Evolutionary conservation across 64 coral and sea anemone species (phyloP).

Genomic region (Anthopleura sola): DNA sequence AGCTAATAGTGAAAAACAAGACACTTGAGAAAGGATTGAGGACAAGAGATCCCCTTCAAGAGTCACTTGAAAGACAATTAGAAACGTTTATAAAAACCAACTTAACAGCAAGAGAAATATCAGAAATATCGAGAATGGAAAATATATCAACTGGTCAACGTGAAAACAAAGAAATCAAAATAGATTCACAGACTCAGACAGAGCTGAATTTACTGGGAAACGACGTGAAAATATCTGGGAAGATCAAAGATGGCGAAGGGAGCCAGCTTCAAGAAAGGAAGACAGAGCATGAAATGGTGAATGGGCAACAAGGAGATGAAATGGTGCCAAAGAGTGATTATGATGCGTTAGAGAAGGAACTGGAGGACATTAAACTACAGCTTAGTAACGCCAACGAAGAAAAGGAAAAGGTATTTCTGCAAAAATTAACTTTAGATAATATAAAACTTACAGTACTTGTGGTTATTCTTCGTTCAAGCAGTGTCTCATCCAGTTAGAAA

Average conservation of each 20-base stretch:
- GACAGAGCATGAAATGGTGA: background rate
- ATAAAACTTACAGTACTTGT: background rate
- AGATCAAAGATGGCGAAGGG: background rate
- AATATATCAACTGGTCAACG: background rate
- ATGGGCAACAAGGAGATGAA: background rate
- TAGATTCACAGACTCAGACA: background rate
- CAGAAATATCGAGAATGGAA: background rate
- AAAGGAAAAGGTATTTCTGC: slow-evolving; percentile 60
- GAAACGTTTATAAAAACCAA: background rate
- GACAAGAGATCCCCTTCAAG: background rate
- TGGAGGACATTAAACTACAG: slow-evolving; percentile 29
- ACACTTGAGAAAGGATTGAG: background rate
- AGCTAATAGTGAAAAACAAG: slow-evolving; percentile 6
- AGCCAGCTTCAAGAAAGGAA: background rate
- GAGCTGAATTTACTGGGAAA: background rate
- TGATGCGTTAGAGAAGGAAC: slow-evolving; percentile 42
- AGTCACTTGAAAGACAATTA: background rate
- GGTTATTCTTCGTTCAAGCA: no score
- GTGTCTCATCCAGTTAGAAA: no score
- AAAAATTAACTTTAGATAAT: background rate
- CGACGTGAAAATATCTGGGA: background rate
- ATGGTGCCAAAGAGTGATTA: background rate
- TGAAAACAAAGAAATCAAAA: background rate
- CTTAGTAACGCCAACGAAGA: slow-evolving; percentile 40
- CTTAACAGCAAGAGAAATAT: background rate